These are phyloP conservation scores for Chaetoderma sp. DNA, from an alignment of 2,888 invertebrate genomes.

Conservation along the genomic window DNA sequence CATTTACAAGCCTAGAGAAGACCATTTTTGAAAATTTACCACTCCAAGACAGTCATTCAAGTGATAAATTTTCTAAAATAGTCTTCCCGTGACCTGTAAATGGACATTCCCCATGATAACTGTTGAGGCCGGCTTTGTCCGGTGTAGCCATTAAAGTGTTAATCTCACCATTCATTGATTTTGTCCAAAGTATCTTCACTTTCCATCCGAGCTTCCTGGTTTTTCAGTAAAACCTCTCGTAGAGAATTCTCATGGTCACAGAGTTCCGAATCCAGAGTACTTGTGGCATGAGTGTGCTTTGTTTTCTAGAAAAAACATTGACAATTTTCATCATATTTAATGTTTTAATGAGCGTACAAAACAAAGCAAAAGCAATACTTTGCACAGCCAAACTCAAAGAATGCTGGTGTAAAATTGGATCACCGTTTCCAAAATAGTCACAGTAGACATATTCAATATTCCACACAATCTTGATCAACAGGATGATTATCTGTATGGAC, in stretches of 20 bases:
- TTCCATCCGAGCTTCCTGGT: slow-evolving; percentile 61
- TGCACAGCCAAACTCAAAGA: background rate
- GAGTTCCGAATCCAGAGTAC: slow-evolving; percentile 17
- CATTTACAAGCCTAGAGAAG: too few species aligned
- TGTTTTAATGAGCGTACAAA: background rate
- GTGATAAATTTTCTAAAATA: too few species aligned
- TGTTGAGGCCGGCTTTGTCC: too few species aligned
- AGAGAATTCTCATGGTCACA: slow-evolving; percentile 45
- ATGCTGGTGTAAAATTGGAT: background rate
- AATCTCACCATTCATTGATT: slow-evolving; percentile 57
- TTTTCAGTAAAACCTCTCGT: slow-evolving; percentile 44
- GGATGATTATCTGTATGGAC: too few species aligned
- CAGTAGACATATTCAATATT: too few species aligned
- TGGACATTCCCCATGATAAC: too few species aligned
- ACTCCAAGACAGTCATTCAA: too few species aligned
- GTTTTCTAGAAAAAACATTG: slow-evolving; percentile 33
- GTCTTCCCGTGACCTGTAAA: too few species aligned
- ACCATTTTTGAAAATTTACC: too few species aligned
- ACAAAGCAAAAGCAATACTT: background rate
- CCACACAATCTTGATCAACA: too few species aligned
- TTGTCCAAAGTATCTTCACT: slow-evolving; percentile 58
- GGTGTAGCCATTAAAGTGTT: too few species aligned
- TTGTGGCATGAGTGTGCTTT: slow-evolving; percentile 24
- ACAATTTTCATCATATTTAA: background rate
- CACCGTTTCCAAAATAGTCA: background rate